phyloP scores from a whole-genome alignment of 2,113 vertebrate genomes.

The Eulemur macaco region DNA sequence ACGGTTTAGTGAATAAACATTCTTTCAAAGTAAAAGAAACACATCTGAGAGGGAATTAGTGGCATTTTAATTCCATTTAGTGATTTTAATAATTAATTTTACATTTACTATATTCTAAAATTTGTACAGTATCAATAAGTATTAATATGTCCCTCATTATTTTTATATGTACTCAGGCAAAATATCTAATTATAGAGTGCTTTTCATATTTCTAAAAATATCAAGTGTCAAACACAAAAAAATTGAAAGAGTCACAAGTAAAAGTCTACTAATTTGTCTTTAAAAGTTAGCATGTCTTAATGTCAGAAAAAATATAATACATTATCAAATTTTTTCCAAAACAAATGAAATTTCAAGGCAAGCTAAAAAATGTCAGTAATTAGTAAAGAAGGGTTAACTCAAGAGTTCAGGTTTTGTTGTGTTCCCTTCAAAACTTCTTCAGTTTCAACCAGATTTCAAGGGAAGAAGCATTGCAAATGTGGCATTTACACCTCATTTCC shows the following conservation, averaged over 20 bases:
- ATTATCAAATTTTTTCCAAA: slow-evolving; percentile 29
- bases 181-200: slow-evolving; percentile 4
- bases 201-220: slow-evolving; percentile 53
- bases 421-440: neutral
- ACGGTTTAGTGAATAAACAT: slow-evolving; percentile 10
- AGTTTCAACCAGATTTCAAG: neutral
- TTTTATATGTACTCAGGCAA: neutral
- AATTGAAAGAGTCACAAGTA: neutral
- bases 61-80: slow-evolving; percentile 19
- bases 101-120: neutral
- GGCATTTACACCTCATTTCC: neutral
- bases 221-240: slow-evolving; percentile 30
- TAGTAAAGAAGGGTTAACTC: slow-evolving; percentile 69
- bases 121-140: neutral
- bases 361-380: slow-evolving; percentile 74
- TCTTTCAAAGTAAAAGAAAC: slow-evolving; percentile 34
- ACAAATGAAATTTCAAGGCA: slow-evolving; percentile 73
- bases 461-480: neutral
- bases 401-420: slow-evolving; percentile 51
- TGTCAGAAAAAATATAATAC: slow-evolving; percentile 14
- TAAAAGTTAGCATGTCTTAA: neutral
- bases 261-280: slow-evolving; percentile 6
- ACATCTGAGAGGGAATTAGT: neutral
- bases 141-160: slow-evolving; percentile 13
- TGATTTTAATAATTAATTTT: slow-evolving; percentile 35